Percentiles rank a stretch among this genome's conserved stretches.
phyloP scores from a whole-genome alignment of 2,888 invertebrate species.

The Drosophila eohydei region DNA sequence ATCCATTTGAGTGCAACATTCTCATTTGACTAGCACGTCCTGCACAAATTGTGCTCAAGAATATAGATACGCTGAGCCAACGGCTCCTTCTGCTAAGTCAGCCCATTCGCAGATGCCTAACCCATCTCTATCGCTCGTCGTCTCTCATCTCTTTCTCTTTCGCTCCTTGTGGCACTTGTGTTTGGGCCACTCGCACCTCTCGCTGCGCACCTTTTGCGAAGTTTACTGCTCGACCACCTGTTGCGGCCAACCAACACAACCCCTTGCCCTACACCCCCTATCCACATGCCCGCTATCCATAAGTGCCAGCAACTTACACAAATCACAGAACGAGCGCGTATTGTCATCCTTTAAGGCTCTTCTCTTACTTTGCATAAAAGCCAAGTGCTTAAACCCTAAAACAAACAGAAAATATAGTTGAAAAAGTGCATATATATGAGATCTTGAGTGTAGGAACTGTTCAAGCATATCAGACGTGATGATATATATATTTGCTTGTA shows the following conservation, averaged over 20 bases:
- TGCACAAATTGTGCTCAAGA: constrained; percentile 2
- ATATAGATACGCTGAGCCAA: not conserved
- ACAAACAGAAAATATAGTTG: not conserved
- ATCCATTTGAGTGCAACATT: constrained; percentile 30
- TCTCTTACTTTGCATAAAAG: not conserved
- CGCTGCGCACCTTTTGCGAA: constrained; percentile 19
- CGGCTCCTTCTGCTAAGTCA: constrained; percentile 9
- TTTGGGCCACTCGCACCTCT: not conserved
- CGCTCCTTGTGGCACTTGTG: not conserved
- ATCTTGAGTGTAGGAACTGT: too few relatives aligned
- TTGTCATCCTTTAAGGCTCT: not conserved
- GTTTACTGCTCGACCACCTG: constrained; percentile 17
- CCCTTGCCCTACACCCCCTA: not conserved
- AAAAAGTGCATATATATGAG: not conserved
- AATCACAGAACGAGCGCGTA: constrained; percentile 1
- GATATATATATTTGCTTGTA: not conserved
- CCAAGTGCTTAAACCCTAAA: not conserved
- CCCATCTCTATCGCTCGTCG: not conserved
- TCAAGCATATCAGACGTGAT: too few relatives aligned
- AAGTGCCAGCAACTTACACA: not conserved
- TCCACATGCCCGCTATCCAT: not conserved
- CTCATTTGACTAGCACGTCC: constrained; percentile 30
- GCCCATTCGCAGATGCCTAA: not conserved
- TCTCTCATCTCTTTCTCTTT: not conserved
- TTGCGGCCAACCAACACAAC: constrained; percentile 11